Percentiles rank a stretch among this genome's conserved stretches.
Conservation (phyloP, 2,888 invertebrate genomes). For the Auanema sp. region DNA sequence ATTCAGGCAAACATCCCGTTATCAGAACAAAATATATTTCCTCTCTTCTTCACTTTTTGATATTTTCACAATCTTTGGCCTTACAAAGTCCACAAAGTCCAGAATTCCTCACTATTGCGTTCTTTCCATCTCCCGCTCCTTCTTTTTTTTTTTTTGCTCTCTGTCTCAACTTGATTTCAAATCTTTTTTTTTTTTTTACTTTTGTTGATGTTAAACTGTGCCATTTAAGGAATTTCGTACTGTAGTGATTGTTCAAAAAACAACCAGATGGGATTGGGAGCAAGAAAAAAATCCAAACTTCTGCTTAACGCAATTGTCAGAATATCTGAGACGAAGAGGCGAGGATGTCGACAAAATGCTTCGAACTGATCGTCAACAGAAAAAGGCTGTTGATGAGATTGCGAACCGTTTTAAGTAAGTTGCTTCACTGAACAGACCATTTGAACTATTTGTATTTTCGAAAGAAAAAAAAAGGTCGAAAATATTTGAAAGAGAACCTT, state of each 20-base stretch:
- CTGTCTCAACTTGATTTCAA: background rate
- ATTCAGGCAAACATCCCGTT: too few species aligned
- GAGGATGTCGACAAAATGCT: slow-evolving; percentile 28
- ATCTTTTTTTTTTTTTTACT: slow-evolving; percentile 2
- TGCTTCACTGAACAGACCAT: background rate
- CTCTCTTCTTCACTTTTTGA: too few species aligned
- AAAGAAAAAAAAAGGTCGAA: background rate
- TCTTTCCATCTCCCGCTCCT: background rate
- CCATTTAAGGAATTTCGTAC: slow-evolving; percentile 32
- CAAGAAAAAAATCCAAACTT: slow-evolving; percentile 27
- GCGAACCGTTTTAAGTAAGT: slow-evolving; percentile 25
- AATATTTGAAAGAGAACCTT: background rate
- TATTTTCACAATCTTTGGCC: too few species aligned
- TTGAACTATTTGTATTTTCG: too few species aligned
- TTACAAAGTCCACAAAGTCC: background rate
- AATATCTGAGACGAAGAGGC: slow-evolving; percentile 29
- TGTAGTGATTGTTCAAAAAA: slow-evolving; percentile 36
- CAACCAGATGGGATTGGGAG: slow-evolving; percentile 43
- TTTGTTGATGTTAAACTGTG: background rate
- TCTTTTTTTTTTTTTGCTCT: background rate
- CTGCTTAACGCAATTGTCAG: slow-evolving; percentile 2
- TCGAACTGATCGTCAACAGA: slow-evolving; percentile 38
- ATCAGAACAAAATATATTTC: background rate
- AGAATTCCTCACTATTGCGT: background rate
- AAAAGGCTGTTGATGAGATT: slow-evolving; percentile 34